These are phyloP conservation scores for Xylocampa areola DNA, from an alignment of 2,888 invertebrate genomes.

Conservation along the genomic window DNA sequence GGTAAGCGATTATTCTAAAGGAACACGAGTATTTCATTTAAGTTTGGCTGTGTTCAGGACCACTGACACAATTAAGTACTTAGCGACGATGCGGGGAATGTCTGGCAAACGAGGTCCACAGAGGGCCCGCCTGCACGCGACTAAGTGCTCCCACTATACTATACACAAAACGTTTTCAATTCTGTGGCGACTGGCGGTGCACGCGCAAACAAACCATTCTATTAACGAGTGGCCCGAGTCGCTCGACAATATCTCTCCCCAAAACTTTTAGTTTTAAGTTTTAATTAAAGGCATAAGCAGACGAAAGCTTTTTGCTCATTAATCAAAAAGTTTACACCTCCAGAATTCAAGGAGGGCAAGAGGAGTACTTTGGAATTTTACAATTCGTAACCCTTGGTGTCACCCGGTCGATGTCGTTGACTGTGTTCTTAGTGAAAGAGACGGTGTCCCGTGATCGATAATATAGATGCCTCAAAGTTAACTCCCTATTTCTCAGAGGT, in stretches of 20 bases:
- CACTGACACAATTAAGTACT: constrained; percentile 74
- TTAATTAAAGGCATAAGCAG: constrained; percentile 67
- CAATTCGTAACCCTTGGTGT: constrained; percentile 57
- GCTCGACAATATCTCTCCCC: constrained; percentile 49
- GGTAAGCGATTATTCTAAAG: constrained; percentile 45
- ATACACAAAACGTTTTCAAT: constrained; percentile 45
- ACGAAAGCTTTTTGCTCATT: constrained; percentile 64
- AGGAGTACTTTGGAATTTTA: constrained; percentile 55
- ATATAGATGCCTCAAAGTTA: constrained; percentile 13
- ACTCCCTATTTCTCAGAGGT: constrained; percentile 2
- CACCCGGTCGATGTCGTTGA: constrained; percentile 34
- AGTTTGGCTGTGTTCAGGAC: constrained; percentile 63
- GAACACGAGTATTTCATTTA: constrained; percentile 68
- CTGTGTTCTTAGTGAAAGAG: constrained; percentile 30
- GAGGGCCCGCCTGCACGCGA: constrained; percentile 53
- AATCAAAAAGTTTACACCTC: constrained; percentile 62
- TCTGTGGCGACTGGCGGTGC: constrained; percentile 33
- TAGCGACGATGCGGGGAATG: constrained; percentile 61
- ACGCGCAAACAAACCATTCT: constrained; percentile 56
- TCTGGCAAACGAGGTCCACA: constrained; percentile 54
- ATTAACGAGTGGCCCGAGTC: constrained; percentile 52
- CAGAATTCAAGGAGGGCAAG: constrained; percentile 56
- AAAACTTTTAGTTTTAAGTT: constrained; percentile 63
- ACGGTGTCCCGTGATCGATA: constrained; percentile 20
- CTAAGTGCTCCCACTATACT: constrained; percentile 60